Evolutionary conservation across 2,113 vertebrate species (phyloP).

Genomic region (Gallinago media): DNA sequence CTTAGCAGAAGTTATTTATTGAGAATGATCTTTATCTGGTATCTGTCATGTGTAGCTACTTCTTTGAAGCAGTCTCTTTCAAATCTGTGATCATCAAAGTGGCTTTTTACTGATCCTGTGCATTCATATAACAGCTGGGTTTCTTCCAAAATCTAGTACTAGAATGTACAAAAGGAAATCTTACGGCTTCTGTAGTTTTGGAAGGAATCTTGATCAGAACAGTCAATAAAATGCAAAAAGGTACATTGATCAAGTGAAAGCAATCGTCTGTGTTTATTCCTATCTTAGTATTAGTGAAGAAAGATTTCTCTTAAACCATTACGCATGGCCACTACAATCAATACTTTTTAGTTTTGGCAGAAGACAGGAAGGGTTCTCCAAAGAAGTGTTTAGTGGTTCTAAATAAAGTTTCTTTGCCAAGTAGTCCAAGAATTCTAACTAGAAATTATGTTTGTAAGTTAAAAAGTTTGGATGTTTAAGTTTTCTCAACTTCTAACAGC

Average conservation of each 20-base stretch:
- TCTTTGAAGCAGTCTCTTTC: background rate
- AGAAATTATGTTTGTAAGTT: background rate
- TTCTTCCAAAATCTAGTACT: background rate
- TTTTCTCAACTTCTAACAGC: background rate
- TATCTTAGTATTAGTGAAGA: background rate
- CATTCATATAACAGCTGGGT: fast-evolving
- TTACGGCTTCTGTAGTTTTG: background rate
- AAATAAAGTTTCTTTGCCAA: background rate
- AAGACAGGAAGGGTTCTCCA: background rate
- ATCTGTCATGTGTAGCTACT: background rate
- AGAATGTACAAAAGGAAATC: background rate
- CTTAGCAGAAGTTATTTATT: background rate
- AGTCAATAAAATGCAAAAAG: background rate
- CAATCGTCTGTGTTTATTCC: background rate
- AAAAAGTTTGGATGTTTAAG: background rate
- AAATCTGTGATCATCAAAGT: background rate
- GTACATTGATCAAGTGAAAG: background rate
- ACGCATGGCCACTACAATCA: background rate
- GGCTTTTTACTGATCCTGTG: background rate
- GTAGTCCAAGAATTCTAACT: background rate
- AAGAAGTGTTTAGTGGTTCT: background rate
- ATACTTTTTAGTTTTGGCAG: background rate
- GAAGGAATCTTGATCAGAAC: background rate
- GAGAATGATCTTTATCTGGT: background rate
- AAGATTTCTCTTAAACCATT: background rate